A percentile compares a stretch with the other conserved stretches of the same genome.
Evolutionary conservation across 2,113 vertebrate genomes (phyloP).

Genomic region (Aviceda subcristata): DNA sequence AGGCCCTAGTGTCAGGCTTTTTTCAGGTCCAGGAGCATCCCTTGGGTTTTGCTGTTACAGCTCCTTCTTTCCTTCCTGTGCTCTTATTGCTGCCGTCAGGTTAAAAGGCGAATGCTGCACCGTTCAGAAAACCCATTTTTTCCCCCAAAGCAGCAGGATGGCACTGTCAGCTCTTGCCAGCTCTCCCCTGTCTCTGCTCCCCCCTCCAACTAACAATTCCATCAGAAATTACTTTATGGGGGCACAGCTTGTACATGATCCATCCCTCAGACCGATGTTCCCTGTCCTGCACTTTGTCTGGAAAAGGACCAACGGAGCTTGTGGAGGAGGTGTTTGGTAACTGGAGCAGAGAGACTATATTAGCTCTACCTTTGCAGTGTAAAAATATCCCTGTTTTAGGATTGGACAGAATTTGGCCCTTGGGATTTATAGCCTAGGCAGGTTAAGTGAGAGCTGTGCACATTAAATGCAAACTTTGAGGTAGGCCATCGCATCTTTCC

Average conservation of each 20-base stretch:
- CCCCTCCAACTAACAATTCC: neutral
- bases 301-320: neutral
- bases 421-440: slow-evolving; percentile 2
- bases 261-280: accelerated
- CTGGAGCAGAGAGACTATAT: neutral
- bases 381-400: neutral
- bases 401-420: neutral
- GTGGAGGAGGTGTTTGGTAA: neutral
- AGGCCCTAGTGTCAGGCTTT: neutral
- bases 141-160: neutral
- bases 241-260: neutral
- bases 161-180: neutral
- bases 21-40: neutral
- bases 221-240: neutral
- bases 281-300: neutral
- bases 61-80: neutral
- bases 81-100: neutral
- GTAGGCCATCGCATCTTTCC: neutral
- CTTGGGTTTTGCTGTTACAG: neutral
- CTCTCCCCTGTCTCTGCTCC: neutral
- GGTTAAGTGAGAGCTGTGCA: slow-evolving; percentile 19
- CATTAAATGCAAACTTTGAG: slow-evolving; percentile 37
- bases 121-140: neutral
- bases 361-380: neutral
- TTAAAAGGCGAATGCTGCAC: neutral